Conservation (phyloP, 1,140 invertebrate species). For the Trialeurodes vaporariorum region DNA sequence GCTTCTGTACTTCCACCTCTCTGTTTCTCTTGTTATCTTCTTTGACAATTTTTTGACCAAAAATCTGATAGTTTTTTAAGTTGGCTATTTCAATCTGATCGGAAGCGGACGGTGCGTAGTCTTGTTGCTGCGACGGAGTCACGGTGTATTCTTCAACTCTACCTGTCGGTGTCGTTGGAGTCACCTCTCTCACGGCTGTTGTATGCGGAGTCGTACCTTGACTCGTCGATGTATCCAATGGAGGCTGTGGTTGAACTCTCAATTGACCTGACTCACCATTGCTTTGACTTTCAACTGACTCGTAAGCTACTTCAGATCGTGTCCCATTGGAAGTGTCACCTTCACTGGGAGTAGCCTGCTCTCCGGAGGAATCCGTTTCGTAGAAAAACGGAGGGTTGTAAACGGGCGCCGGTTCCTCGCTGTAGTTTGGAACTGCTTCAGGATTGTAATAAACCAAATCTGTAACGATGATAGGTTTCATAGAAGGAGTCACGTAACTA, state of each 20-base stretch:
- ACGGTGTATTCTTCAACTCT: not conserved
- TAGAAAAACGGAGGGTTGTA: not conserved
- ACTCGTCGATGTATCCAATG: not conserved
- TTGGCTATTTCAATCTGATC: not conserved
- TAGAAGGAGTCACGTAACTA: not conserved
- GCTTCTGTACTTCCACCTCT: constrained; percentile 2
- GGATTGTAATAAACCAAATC: not conserved
- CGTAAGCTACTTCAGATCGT: no score
- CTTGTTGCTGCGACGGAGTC: not conserved
- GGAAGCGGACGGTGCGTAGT: not conserved
- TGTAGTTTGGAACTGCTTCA: not conserved
- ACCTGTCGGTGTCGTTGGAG: not conserved
- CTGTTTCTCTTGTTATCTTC: constrained; percentile 1
- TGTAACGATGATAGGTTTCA: not conserved
- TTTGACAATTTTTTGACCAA: not conserved
- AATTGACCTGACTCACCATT: not conserved
- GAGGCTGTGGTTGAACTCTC: not conserved
- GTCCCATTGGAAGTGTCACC: not conserved
- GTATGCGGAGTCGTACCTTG: not conserved
- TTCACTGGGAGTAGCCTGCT: not conserved
- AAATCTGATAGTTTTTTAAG: not conserved
- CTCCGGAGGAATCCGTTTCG: not conserved
- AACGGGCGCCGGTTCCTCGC: not conserved
- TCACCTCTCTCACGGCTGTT: not conserved
- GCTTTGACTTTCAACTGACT: not conserved